Percentiles rank a stretch among this genome's conserved stretches.
Evolutionary conservation across 1,140 invertebrate genomes (phyloP).

Genomic region (Harlomillsia oculata): DNA sequence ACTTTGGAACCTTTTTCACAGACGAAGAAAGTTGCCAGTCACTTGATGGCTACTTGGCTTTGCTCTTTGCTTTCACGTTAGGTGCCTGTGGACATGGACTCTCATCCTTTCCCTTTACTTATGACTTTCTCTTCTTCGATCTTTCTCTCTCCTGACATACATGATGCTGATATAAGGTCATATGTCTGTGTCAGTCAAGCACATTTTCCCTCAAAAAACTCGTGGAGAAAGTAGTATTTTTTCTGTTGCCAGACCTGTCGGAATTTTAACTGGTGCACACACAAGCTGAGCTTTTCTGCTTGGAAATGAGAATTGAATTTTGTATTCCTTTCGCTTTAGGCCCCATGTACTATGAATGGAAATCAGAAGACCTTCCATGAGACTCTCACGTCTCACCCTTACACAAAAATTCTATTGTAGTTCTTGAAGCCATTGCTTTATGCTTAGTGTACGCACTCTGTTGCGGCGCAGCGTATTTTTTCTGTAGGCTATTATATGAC

Average conservation of each 20-base stretch:
- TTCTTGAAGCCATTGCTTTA: too few species aligned
- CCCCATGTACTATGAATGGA: slow-evolving; percentile 1
- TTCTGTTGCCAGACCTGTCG: not conserved
- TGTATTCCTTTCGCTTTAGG: not conserved
- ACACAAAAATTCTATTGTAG: not conserved
- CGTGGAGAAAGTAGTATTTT: not conserved
- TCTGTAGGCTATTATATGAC: too few species aligned
- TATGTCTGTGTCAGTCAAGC: slow-evolving; percentile 6
- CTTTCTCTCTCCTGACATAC: not conserved
- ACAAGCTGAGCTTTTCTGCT: too few species aligned
- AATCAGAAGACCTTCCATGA: not conserved
- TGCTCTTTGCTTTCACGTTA: too few species aligned
- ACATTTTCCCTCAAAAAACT: not conserved
- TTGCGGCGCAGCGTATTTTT: too few species aligned
- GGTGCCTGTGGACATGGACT: too few species aligned
- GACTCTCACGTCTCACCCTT: not conserved
- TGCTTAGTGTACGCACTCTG: too few species aligned
- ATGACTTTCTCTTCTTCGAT: not conserved
- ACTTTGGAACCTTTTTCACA: too few species aligned
- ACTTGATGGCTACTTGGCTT: too few species aligned
- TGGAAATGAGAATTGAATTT: slow-evolving; percentile 10
- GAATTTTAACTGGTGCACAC: not conserved
- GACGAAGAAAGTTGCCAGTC: not conserved
- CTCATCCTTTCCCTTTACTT: too few species aligned
- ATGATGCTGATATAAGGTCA: not conserved